Evolutionary conservation across 2,888 invertebrate species (phyloP), one percentile per base, ranked within the genome.

Genomic region (Pimpla rufipes): DNA sequence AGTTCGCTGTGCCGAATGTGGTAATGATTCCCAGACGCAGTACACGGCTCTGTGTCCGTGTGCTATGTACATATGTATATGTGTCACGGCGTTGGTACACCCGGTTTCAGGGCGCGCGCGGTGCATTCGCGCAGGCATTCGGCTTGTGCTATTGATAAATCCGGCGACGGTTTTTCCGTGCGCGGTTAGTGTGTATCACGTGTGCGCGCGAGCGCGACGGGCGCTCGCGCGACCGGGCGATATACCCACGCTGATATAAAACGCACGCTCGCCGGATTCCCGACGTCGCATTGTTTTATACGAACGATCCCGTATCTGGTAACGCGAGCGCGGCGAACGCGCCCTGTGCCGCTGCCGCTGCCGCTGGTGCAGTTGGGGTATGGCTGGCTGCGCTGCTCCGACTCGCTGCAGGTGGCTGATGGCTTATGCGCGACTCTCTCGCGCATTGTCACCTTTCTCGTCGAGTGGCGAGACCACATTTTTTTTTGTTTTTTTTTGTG

Each of bases 261-360:
- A 74, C 73, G 40, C 67, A 67, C 57, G 76, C 23, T 45, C 13
- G 55, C 55, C 42, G 66, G 52, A 76, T 76, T 52, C 37, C 66
- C 47, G 50, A 76, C 52, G 66, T 35, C 55, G 76, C 76, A 67
- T 76, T 76, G 76, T 76, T 76, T 76, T 55, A 37, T 70, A 70
- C 40, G 70, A 70, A 70, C 52, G 70, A 70, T 70, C 70, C 70
- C 70, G 70, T 70, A 70, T 70, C 70, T 70, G 70, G 55, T 70
- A 70, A 70, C 70, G 55, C 55, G 55, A 52, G 70, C 18, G 70
- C 35, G 42, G 37, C 37, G 52, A 11, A 40, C n/a, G 29, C 64
- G n/a, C 29, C 5, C 21, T 55, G 70, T 16, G 29, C 29, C 5
- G 29, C 29, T 29, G 29, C 29, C 29, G 29, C 21, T 42, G 70